A percentile compares a stretch with the other conserved stretches of the same genome.
phyloP scores from a whole-genome alignment of 2,888 invertebrate species.

The Ochropleura plecta region DNA sequence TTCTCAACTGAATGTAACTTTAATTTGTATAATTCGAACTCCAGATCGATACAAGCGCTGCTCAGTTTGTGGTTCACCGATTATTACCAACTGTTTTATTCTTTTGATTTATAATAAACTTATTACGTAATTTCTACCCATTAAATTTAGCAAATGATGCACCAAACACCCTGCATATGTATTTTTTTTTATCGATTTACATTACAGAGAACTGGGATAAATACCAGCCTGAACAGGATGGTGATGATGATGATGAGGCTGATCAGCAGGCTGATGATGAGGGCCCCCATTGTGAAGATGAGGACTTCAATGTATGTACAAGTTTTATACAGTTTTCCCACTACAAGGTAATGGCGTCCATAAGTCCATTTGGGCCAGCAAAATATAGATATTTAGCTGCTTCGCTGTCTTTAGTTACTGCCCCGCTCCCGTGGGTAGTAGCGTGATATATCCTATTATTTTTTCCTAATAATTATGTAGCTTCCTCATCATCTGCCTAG shows the following conservation, averaged over 20 bases:
- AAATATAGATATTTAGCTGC: not conserved
- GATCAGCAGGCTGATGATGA: conserved; percentile 69
- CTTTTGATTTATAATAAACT: too few relatives aligned
- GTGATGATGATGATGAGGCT: conserved; percentile 66
- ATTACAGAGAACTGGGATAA: conserved; percentile 92
- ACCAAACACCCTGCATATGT: not conserved
- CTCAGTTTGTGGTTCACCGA: too few relatives aligned
- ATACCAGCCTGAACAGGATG: conserved; percentile 86
- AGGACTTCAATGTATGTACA: conserved; percentile 93
- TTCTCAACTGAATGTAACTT: too few relatives aligned
- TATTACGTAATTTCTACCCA: not conserved
- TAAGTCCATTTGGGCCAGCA: not conserved
- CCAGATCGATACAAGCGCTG: too few relatives aligned
- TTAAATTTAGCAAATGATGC: not conserved
- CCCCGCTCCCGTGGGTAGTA: too few relatives aligned
- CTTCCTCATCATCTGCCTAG: too few relatives aligned
- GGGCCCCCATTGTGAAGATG: conserved; percentile 93
- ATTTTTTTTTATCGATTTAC: not conserved
- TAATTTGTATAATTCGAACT: too few relatives aligned
- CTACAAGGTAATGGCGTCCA: not conserved
- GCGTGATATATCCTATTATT: too few relatives aligned
- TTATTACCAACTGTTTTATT: too few relatives aligned
- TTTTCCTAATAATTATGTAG: too few relatives aligned
- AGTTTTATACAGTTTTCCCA: not conserved
- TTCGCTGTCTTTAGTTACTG: too few relatives aligned